phyloP scores from a whole-genome alignment of 2,797 vertebrate species.

The Periophthalmus magnuspinnatus region DNA sequence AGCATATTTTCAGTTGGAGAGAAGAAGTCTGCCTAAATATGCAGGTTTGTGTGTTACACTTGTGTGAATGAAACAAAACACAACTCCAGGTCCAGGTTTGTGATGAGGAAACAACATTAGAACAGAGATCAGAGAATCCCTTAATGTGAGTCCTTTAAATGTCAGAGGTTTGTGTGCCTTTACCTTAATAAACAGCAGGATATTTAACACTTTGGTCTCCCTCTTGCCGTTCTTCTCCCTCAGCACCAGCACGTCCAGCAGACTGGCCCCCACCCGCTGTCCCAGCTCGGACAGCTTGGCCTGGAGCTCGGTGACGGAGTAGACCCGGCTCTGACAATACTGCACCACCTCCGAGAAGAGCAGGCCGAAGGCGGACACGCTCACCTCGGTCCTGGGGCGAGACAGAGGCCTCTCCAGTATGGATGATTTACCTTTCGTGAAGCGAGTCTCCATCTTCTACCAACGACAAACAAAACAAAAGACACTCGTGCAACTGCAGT shows the following conservation, averaged over 20 bases:
- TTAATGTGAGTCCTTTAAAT: too few relatives aligned
- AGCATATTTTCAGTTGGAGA: too few relatives aligned
- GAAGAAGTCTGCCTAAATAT: too few relatives aligned
- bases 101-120: too few relatives aligned
- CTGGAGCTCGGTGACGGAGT: slow-evolving; percentile 88
- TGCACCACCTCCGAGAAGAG: slow-evolving; percentile 91
- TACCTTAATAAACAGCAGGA: slow-evolving; percentile 87
- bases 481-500: not conserved
- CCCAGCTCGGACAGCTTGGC: slow-evolving; percentile 83
- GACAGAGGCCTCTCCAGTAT: slow-evolving; percentile 82
- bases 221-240: slow-evolving; percentile 81
- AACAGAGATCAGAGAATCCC: too few relatives aligned
- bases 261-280: slow-evolving; percentile 81
- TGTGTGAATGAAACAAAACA: too few relatives aligned
- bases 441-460: slow-evolving; percentile 81
- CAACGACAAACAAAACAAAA: not conserved
- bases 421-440: slow-evolving; percentile 83
- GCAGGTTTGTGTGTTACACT: too few relatives aligned
- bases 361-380: slow-evolving; percentile 85
- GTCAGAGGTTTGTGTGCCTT: not conserved
- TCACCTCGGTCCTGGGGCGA: slow-evolving; percentile 82
- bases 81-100: too few relatives aligned
- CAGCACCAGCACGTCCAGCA: slow-evolving; percentile 85
- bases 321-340: slow-evolving; percentile 89
- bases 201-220: slow-evolving; percentile 85